Evolutionary conservation across 2,113 vertebrate genomes (phyloP).

Genomic region (Dermatemys mawii): DNA sequence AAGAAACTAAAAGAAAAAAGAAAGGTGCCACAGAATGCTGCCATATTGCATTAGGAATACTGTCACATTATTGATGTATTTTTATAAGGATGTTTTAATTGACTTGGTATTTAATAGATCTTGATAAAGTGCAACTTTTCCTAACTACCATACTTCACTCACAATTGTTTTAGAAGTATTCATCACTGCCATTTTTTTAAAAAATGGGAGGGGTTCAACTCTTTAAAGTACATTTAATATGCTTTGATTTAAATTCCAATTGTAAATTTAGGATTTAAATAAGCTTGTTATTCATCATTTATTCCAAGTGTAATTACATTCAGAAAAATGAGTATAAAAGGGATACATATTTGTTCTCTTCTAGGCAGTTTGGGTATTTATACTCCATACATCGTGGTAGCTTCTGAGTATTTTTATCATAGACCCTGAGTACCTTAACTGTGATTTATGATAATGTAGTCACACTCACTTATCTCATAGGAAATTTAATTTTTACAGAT

Average conservation of each 20-base stretch:
- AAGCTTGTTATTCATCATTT: not conserved
- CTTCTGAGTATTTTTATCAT: not conserved
- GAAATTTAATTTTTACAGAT: not conserved
- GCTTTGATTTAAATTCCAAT: not conserved
- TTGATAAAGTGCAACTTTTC: not conserved
- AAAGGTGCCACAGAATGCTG: not conserved
- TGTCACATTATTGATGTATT: not conserved
- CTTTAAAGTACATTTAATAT: not conserved
- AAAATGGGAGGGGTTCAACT: rapidly evolving
- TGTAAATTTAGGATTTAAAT: not conserved
- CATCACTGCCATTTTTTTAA: not conserved
- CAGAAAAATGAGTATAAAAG: not conserved
- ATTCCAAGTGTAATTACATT: not conserved
- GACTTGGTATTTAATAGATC: not conserved
- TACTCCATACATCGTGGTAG: not conserved
- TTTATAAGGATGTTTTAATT: not conserved
- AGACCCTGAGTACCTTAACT: not conserved
- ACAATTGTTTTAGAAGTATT: not conserved
- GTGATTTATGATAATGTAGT: not conserved
- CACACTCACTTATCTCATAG: not conserved
- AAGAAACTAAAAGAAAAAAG: not conserved
- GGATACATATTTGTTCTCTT: not conserved
- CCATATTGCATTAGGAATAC: not conserved
- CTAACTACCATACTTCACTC: not conserved
- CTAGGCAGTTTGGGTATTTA: not conserved